Percentiles rank a stretch among this genome's conserved stretches.
Evolutionary conservation across 2,797 vertebrate genomes (phyloP).

Genomic region (Myotis planiceps): DNA sequence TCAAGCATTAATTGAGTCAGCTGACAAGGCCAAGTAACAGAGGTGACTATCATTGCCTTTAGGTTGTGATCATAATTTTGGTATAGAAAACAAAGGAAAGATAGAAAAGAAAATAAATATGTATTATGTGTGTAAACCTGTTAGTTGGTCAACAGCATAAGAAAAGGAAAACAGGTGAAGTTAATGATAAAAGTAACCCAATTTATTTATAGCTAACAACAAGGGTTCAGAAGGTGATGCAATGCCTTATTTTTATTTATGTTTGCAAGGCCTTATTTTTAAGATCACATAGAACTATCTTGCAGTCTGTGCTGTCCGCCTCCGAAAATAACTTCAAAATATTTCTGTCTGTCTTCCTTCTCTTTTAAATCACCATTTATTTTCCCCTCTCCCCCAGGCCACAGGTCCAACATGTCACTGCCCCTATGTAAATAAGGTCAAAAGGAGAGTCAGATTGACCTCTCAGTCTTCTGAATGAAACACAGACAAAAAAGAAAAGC

Average conservation of each 20-base stretch:
- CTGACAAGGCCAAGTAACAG: not conserved
- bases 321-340: not conserved
- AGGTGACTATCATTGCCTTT: not conserved
- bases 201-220: not conserved
- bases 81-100: not conserved
- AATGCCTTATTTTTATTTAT: not conserved
- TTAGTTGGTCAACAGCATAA: not conserved
- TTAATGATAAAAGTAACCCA: not conserved
- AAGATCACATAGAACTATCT: not conserved
- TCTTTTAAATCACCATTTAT: not conserved
- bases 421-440: not conserved
- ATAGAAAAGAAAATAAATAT: not conserved
- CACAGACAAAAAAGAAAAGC: not conserved
- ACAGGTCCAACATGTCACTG: not conserved
- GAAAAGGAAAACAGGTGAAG: not conserved
- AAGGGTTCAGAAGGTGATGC: not conserved
- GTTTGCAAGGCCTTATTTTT: not conserved
- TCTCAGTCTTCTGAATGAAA: not conserved
- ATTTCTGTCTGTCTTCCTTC: not conserved
- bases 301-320: not conserved
- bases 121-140: not conserved
- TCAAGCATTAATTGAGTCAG: not conserved
- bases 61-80: not conserved
- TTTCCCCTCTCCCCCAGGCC: not conserved
- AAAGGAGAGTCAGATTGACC: not conserved